Base-by-base conservation (phyloP, 2,888 invertebrate genomes). In the Sisyra terminalis region DNA sequence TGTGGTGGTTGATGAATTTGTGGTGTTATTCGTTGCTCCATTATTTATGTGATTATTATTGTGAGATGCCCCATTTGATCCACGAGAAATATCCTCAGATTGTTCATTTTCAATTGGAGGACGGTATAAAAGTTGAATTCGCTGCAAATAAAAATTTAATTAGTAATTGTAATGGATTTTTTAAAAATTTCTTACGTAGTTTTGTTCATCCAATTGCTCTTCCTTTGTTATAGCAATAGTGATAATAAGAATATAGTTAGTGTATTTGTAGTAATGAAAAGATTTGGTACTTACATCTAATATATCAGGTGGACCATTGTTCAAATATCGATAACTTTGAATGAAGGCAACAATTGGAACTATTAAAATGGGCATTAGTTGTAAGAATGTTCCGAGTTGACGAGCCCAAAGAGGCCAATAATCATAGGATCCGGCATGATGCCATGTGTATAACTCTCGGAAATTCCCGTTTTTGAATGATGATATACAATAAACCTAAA, bases 341-440 rank as follows among this genome's bases (percentile, higher is more conserved):
- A 83, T 69, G 50, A 83, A 70, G 1, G 79, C 83, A 0, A 77
- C 72, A 11, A 77, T 58, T 0, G 84, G 88, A 29, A 89, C 73
- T 5, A 78, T 64, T 3, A 90, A 60, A 32, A 90, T 61, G 3
- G 86, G 80, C 10, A 78, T 66, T 45, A 89, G 70, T 56, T 90
- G 89, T n/a, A 78, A 55, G 39, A 76, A 58, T 2, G 83, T 81
- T 0, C 82, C 89, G 15, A 83, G 60, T 57, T 88, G 84, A 2
- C 85, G 70, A 10, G 76, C 70, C 84, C 86, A 87, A 29, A 80
- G 64, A 1, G 79, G 75, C 78, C 87, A 89, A 55, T 86, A 88
- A 2, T 80, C 78, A 46, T 70, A 67, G 29, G 58, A 59, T 4
- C 66, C 64, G 3, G 64, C 63, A 15, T 71, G 70, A 39, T 70